phyloP scores from a whole-genome alignment of 1,140 invertebrate genomes.

The Chymomyza costata region DNA sequence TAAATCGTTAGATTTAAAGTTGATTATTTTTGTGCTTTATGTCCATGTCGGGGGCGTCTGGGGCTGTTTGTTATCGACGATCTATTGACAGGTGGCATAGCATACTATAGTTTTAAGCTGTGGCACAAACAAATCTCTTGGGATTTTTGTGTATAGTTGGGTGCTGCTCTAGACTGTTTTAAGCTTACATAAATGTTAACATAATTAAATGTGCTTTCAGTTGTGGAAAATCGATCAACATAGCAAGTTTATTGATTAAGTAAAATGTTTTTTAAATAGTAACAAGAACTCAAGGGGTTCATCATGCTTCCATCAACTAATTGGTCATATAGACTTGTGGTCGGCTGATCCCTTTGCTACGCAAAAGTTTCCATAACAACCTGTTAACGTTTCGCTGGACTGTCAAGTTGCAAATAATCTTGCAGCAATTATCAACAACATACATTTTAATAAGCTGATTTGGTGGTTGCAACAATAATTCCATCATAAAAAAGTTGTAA shows the following conservation, averaged over 20 bases:
- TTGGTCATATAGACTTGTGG: slow-evolving; percentile 50
- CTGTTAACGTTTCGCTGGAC: slow-evolving; percentile 35
- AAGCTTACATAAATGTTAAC: too few species aligned
- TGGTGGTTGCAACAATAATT: slow-evolving; percentile 33
- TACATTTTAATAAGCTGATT: slow-evolving; percentile 21
- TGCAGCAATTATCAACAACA: not conserved
- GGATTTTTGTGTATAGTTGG: too few species aligned
- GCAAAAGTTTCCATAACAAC: slow-evolving; percentile 45
- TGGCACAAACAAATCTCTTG: slow-evolving; percentile 26
- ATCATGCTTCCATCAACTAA: too few species aligned
- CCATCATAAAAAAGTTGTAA: slow-evolving; percentile 8
- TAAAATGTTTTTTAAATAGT: too few species aligned
- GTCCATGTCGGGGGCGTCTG: slow-evolving; percentile 8
- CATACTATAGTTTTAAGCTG: slow-evolving; percentile 22
- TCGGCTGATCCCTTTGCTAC: slow-evolving; percentile 3
- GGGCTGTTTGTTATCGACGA: slow-evolving; percentile 22
- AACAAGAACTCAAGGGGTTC: too few species aligned
- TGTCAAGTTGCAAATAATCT: slow-evolving; percentile 6
- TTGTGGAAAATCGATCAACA: too few species aligned
- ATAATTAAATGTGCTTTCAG: too few species aligned
- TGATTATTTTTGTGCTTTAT: slow-evolving; percentile 46
- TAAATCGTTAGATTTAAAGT: slow-evolving; percentile 46
- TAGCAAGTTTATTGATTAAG: too few species aligned
- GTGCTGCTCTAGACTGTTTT: too few species aligned
- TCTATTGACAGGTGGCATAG: slow-evolving; percentile 35